Evolutionary conservation across 2,797 vertebrate genomes (phyloP), one percentile per base, ranked within the genome.

Genomic region (Tadarida brasiliensis): DNA sequence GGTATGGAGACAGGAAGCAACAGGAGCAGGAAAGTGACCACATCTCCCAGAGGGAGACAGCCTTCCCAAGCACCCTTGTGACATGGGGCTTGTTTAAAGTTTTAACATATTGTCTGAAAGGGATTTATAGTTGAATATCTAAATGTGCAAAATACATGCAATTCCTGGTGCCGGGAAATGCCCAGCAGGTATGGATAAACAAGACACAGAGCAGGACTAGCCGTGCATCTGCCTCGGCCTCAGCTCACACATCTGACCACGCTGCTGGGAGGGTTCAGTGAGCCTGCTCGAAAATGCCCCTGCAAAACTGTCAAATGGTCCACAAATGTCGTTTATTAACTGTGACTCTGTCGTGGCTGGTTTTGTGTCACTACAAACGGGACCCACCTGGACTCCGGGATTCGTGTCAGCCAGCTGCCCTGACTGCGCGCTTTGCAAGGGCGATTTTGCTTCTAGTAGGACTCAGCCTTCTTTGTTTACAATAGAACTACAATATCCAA

Each of bases 101-200:
- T 51, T 84, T n/a, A 65, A 82, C 33, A 81, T 47, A 56, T 83
- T 44, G 78, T 84, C 30, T 17, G 26, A 80, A 86, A 96, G 81
- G 7, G 44, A 94, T 57, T 76, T 78, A 33, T 4, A 84, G 71
- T 68, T 86, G 82, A 89, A 70, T 44, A 86, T 82, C 74, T 70
- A 56, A 76, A 87, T 54, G 51, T 57, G 51, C 73, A 83, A 47
- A 94, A 71, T 39, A 73, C 14, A 44, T 10, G 87, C 73, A 49
- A 70, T 35, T 70, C 65, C 63, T 12, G 47, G 39, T 17, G 3
- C 20, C 76, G 61, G 86, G 56, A 95, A 90, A 95, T 28, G 82
- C 54, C 94, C 80, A n/a, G 47, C 57, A 88, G 39, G 80, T 86
- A 67, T 96, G 70, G n/a, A 90, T 54, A 87, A 59, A 85, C 35